phyloP scores from a whole-genome alignment of 2,113 vertebrate species.

The Pimephales promelas region DNA sequence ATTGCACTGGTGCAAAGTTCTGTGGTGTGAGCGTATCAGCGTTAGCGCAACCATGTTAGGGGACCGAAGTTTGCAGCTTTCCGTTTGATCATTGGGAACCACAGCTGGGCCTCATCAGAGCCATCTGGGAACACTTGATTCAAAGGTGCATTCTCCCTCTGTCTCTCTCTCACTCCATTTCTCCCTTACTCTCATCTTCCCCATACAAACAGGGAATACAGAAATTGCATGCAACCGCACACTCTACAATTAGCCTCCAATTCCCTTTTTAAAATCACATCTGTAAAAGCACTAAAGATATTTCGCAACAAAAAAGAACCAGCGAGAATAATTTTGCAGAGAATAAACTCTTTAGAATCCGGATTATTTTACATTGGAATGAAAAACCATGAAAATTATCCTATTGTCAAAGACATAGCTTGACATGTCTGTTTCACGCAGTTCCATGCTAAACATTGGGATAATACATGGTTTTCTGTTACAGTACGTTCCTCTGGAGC shows the following conservation, averaged over 20 bases:
- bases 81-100: slow-evolving; percentile 57
- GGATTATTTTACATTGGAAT: slow-evolving; percentile 16
- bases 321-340: neutral
- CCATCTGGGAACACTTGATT: slow-evolving; percentile 79
- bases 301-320: neutral
- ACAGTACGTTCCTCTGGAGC: slow-evolving; percentile 28
- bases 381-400: slow-evolving; percentile 20
- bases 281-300: slow-evolving; percentile 58
- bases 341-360: slow-evolving; percentile 33
- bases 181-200: slow-evolving; percentile 66
- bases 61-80: slow-evolving; percentile 48
- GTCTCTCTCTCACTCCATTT: slow-evolving; percentile 1
- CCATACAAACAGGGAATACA: slow-evolving; percentile 56
- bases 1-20: slow-evolving; percentile 49
- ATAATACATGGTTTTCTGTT: slow-evolving; percentile 37
- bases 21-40: slow-evolving; percentile 43
- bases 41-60: slow-evolving; percentile 43
- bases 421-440: slow-evolving; percentile 59
- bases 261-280: slow-evolving; percentile 69
- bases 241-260: slow-evolving; percentile 69
- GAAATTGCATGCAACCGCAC: slow-evolving; percentile 60
- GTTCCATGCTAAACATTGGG: slow-evolving; percentile 11
- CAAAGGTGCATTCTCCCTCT: slow-evolving; percentile 67
- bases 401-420: slow-evolving; percentile 50
- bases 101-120: slow-evolving; percentile 76